Base-by-base conservation (phyloP, 53 echinoderm and acorn worm genomes). In the Luidia sarsii region DNA sequence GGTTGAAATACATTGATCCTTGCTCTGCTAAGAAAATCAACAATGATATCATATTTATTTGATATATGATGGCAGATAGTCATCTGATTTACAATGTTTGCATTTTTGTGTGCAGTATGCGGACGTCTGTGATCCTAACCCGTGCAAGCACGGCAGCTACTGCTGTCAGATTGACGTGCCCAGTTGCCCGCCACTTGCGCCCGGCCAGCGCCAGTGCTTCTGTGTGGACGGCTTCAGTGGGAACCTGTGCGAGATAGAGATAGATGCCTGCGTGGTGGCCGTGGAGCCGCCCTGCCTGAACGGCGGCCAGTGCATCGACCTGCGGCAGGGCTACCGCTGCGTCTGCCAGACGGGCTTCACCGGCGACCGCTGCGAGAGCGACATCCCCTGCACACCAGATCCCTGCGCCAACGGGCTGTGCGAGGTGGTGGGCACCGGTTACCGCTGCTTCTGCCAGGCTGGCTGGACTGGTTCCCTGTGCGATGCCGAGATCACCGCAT, bases 111-210 rank as follows among this genome's bases (percentile, higher is more conserved):
- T 31, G 35, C 74, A 95, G 95, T 45, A 71, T 67, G 77, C 71
- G 7, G 87, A 94, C 41, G 85, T 91, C 14, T 94, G 94, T 85
- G 61, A 56, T 39, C 89, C 96, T 4, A 94, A 94, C 61, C 99
- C 99, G 2, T 99, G 99, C 80, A 99, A 91, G 79, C 94, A 94
- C 64, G 56, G 75, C 54, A 91, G 83, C 30, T 87, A 75, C 46
- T 99, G 99, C 51, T 94, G 94, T 41, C 94, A 94, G 71, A 52
- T 54, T 9, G 99, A 94, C 6, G 62, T 79, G 7, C 53, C 20
- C 2, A 23, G 50, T 4, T 85, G 89, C 63, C 89, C 72, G 9
- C 45, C 64, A 13, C 21, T 86, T 57, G 20, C 46, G 4, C 86
- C 86, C 23, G 95, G 87, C n/a, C 65, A 82, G 48, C 62, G 50